Percentiles rank a stretch among this genome's conserved stretches.
Conservation (phyloP, 2,797 vertebrate genomes). For the Lacerta bilineata region DNA sequence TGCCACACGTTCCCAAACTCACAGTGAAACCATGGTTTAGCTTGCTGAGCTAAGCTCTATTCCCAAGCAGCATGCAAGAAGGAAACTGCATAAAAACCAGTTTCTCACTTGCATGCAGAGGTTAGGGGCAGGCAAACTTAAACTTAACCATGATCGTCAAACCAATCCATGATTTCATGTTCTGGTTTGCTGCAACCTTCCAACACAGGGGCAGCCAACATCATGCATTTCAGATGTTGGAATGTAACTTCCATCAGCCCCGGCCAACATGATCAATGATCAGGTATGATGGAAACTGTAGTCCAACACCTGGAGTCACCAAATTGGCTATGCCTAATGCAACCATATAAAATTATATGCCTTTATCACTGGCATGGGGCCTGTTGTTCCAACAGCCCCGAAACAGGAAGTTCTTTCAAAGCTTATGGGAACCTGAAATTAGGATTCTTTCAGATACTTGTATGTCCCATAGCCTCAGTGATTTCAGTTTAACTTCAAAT, state of each 20-base stretch:
- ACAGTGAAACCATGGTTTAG: neutral
- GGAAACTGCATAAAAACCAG: neutral
- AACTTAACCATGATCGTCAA: neutral
- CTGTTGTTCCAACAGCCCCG: neutral
- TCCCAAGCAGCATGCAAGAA: neutral
- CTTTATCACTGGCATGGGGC: neutral
- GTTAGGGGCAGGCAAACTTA: neutral
- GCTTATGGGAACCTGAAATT: neutral
- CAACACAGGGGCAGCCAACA: no score
- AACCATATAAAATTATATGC: neutral
- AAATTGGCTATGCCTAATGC: neutral
- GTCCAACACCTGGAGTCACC: neutral
- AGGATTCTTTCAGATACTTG: neutral
- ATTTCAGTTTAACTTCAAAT: neutral
- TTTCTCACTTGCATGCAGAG: neutral
- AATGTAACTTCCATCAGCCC: no score
- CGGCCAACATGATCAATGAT: no score
- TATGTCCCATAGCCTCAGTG: neutral
- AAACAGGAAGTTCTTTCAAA: neutral
- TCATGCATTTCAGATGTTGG: no score
- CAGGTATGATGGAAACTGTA: no score
- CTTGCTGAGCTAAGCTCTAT: neutral
- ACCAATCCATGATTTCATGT: neutral
- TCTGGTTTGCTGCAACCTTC: neutral
- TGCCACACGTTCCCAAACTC: neutral